A percentile compares a stretch with the other conserved stretches of the same genome.
Evolutionary conservation across 2,113 vertebrate genomes (phyloP).

Genomic region (Misgurnus anguillicaudatus): DNA sequence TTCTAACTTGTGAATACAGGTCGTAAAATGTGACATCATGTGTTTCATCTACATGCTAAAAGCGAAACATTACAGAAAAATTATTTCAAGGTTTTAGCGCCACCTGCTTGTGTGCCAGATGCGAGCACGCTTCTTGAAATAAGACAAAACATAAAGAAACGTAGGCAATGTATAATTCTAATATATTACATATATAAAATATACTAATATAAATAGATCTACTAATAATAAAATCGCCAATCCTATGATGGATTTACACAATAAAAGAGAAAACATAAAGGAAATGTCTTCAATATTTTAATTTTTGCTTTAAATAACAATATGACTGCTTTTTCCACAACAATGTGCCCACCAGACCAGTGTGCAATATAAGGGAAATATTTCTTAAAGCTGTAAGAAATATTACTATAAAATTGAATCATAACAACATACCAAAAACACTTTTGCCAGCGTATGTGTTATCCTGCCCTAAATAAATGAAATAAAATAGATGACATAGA

Average conservation of each 20-base stretch:
- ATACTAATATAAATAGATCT: no score
- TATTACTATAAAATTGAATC: background rate
- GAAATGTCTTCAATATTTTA: constrained; percentile 21
- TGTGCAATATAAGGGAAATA: constrained; percentile 16
- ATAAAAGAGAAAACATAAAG: background rate
- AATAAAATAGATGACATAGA: background rate
- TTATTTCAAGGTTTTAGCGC: background rate
- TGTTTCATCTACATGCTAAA: no score
- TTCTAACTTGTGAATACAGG: no score
- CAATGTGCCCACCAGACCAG: constrained; percentile 40
- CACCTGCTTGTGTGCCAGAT: background rate
- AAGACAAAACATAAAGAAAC: no score
- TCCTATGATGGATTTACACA: background rate
- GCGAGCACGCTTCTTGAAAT: background rate
- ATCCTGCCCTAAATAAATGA: background rate
- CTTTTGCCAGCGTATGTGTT: background rate
- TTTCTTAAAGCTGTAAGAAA: background rate
- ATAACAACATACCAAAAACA: background rate
- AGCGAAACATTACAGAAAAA: no score
- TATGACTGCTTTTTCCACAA: constrained; percentile 7
- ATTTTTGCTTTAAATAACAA: constrained; percentile 40
- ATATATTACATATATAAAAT: no score
- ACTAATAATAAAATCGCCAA: no score
- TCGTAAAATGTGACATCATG: no score
- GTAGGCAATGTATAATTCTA: no score